Percentiles rank a stretch among this genome's conserved stretches.
These are phyloP conservation scores for Drosophila kanapiae DNA, from an alignment of 1,140 invertebrate genomes.

Conservation along the genomic window DNA sequence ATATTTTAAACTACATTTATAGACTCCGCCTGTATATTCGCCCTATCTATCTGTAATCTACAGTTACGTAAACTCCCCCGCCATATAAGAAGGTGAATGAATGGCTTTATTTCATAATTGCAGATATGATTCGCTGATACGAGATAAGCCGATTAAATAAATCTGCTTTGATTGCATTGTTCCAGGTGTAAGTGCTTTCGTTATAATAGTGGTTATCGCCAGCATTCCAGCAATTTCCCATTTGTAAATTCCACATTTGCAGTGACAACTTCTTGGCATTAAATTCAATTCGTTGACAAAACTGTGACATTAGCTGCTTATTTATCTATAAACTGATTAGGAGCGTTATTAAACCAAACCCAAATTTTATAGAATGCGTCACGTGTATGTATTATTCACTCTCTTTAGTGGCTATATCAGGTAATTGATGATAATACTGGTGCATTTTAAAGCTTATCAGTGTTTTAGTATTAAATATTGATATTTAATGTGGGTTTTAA, in stretches of 20 bases:
- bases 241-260: constrained; percentile 11
- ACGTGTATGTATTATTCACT: constrained; percentile 33
- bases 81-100: constrained; percentile 38
- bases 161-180: constrained; percentile 29
- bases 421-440: constrained; percentile 1
- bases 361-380: constrained; percentile 32
- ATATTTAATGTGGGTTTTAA: not conserved
- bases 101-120: constrained; percentile 36
- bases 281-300: not conserved
- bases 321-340: constrained; percentile 78
- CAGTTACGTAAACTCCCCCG: constrained; percentile 23
- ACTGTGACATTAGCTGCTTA: constrained; percentile 60
- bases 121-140: constrained; percentile 37
- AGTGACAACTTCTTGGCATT: not conserved
- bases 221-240: constrained; percentile 5
- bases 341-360: constrained; percentile 52
- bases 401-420: not conserved
- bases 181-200: constrained; percentile 14
- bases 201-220: constrained; percentile 1
- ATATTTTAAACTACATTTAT: not conserved
- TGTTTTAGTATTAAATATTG: not conserved
- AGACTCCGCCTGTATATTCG: not conserved
- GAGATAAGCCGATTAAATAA: constrained; percentile 44
- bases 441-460: not conserved
- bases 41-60: constrained; percentile 23